phyloP scores from a whole-genome alignment of 2,888 invertebrate genomes.

The Parasteatoda lunata region DNA sequence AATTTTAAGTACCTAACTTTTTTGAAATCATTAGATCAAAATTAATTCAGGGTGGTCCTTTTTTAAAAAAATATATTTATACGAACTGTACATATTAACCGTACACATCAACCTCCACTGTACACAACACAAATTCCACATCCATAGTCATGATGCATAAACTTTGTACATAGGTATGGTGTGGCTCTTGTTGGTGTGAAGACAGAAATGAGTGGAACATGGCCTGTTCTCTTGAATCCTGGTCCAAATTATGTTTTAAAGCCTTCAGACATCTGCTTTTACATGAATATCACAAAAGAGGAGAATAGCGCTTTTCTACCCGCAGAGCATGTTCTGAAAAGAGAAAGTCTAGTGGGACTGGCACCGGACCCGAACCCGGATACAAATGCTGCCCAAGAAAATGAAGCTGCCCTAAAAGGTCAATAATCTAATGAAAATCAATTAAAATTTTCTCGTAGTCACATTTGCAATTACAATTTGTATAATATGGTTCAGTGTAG shows the following conservation, averaged over 20 bases:
- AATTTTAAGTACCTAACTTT: too few relatives aligned
- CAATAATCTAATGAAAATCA: background rate
- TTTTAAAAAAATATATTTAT: too few relatives aligned
- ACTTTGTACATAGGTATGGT: constrained; percentile 83
- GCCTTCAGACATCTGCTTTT: constrained; percentile 96
- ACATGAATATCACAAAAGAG: constrained; percentile 98
- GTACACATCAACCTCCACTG: too few relatives aligned
- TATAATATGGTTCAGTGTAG: too few relatives aligned
- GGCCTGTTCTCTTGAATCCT: constrained; percentile 95
- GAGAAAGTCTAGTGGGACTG: constrained; percentile 31
- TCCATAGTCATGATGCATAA: too few relatives aligned
- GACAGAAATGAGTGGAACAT: constrained; percentile 92
- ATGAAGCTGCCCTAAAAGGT: constrained; percentile 38
- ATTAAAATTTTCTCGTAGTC: too few relatives aligned
- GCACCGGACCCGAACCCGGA: constrained; percentile 16
- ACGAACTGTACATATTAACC: too few relatives aligned
- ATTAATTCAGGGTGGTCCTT: too few relatives aligned
- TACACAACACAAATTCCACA: too few relatives aligned
- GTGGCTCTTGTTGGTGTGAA: constrained; percentile 97
- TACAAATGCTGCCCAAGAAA: constrained; percentile 13
- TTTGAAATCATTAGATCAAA: too few relatives aligned
- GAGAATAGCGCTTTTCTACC: constrained; percentile 91
- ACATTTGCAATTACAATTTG: too few relatives aligned
- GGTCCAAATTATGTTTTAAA: constrained; percentile 98
- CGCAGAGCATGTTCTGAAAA: constrained; percentile 43